Evolutionary conservation across 2,797 vertebrate genomes (phyloP).

Genomic region (Kryptopterus vitreolus): DNA sequence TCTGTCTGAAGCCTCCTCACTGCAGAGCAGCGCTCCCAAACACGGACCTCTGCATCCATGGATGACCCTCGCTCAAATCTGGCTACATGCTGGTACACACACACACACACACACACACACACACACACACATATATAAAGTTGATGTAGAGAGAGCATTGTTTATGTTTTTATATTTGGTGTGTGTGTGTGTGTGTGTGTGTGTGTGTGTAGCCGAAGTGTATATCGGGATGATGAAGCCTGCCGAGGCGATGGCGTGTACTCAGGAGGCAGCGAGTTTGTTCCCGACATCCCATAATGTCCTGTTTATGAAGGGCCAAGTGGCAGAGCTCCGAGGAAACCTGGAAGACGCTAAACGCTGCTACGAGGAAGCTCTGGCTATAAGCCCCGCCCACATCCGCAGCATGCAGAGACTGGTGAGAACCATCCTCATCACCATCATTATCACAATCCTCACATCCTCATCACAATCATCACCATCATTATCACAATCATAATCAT

Average conservation of each 20-base stretch:
- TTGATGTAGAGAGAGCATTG: not conserved
- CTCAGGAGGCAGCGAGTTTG: constrained; percentile 96
- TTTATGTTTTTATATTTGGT: not conserved
- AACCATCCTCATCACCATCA: constrained; percentile 8
- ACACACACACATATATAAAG: not conserved
- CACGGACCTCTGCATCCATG: constrained; percentile 95
- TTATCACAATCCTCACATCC: no score
- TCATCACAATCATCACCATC: no score
- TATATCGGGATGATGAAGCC: constrained; percentile 96
- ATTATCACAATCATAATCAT: not conserved
- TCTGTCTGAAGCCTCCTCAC: constrained; percentile 92
- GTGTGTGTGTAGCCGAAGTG: constrained; percentile 85
- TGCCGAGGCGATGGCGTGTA: constrained; percentile 91
- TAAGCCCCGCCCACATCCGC: constrained; percentile 96
- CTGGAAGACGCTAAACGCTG: constrained; percentile 92
- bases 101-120: not conserved
- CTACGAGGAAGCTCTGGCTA: constrained; percentile 97
- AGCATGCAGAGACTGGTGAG: constrained; percentile 99
- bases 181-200: constrained; percentile 15
- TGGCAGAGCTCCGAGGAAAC: constrained; percentile 91
- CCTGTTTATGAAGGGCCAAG: constrained; percentile 94
- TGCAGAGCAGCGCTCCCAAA: constrained; percentile 96
- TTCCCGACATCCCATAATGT: constrained; percentile 96
- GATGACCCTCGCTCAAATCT: constrained; percentile 99
- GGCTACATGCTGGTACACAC: constrained; percentile 91